phyloP scores from a whole-genome alignment of 2,888 invertebrate genomes.

The Torymus tubicola region DNA sequence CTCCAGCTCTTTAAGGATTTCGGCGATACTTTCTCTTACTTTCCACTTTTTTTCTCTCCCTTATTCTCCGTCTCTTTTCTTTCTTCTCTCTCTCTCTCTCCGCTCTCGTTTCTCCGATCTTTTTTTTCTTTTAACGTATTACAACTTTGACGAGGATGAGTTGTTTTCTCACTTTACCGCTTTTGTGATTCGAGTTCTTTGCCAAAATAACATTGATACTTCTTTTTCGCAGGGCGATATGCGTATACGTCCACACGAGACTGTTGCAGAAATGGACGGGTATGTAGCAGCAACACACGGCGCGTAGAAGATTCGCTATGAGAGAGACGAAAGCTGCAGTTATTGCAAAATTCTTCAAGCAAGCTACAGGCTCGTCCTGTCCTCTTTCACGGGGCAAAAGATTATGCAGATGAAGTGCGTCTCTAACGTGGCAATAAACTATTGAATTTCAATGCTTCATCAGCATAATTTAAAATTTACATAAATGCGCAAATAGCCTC shows the following conservation, averaged over 20 bases:
- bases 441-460: slow-evolving; percentile 50
- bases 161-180: slow-evolving; percentile 23
- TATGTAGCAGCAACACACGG: not conserved
- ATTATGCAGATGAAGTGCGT: slow-evolving; percentile 13
- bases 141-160: slow-evolving; percentile 38
- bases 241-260: not conserved
- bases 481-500: slow-evolving; percentile 18
- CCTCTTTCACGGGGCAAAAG: not conserved
- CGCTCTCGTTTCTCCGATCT: not conserved
- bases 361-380: not conserved
- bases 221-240: not conserved
- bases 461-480: slow-evolving; percentile 56
- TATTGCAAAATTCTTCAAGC: not conserved
- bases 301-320: not conserved
- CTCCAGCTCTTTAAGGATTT: not conserved
- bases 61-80: not conserved
- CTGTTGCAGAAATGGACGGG: not conserved
- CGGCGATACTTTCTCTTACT: not conserved
- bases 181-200: not conserved
- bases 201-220: slow-evolving; percentile 7
- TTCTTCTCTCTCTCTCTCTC: not conserved
- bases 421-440: slow-evolving; percentile 47
- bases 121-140: slow-evolving; percentile 57
- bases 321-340: slow-evolving; percentile 11
- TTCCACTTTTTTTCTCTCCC: not conserved